These are phyloP conservation scores for Sinocyclocheilus maitianheensis DNA, from an alignment of 2,113 vertebrate species.

Conservation along the genomic window DNA sequence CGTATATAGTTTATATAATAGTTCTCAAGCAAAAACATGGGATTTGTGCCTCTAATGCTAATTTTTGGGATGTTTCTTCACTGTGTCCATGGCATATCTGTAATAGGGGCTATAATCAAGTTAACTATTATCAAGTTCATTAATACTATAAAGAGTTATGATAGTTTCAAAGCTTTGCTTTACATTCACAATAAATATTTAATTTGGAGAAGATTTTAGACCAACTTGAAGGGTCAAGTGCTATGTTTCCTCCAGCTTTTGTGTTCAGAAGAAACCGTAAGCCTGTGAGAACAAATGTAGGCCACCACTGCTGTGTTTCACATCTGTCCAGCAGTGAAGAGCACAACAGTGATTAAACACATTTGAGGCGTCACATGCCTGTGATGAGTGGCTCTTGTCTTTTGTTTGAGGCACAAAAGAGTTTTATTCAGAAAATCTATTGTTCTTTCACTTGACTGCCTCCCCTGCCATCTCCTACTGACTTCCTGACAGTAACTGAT, in stretches of 20 bases:
- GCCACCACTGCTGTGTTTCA: neutral
- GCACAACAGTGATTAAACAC: constrained; percentile 37
- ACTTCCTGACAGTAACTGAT: constrained; percentile 39
- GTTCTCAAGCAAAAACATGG: neutral
- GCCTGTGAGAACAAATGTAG: neutral
- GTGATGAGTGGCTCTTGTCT: constrained; percentile 58
- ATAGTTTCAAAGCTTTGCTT: neutral
- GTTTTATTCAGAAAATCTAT: constrained; percentile 48
- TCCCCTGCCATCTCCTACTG: constrained; percentile 11
- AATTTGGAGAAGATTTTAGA: neutral
- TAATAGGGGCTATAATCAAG: neutral
- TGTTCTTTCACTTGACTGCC: constrained; percentile 43
- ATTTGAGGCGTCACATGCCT: constrained; percentile 57
- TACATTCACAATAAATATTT: neutral
- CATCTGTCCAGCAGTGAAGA: neutral
- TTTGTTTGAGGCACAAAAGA: constrained; percentile 57
- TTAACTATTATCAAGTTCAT: neutral
- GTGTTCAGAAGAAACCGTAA: neutral
- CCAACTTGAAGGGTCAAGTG: neutral
- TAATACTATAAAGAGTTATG: neutral
- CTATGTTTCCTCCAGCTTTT: neutral
- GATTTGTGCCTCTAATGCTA: neutral
- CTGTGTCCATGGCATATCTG: no score
- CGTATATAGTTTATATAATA: neutral
- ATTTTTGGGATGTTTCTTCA: neutral